Evolutionary conservation across 2,113 vertebrate species (phyloP), one percentile per base, ranked within the genome.

Genomic region (Martes martes): DNA sequence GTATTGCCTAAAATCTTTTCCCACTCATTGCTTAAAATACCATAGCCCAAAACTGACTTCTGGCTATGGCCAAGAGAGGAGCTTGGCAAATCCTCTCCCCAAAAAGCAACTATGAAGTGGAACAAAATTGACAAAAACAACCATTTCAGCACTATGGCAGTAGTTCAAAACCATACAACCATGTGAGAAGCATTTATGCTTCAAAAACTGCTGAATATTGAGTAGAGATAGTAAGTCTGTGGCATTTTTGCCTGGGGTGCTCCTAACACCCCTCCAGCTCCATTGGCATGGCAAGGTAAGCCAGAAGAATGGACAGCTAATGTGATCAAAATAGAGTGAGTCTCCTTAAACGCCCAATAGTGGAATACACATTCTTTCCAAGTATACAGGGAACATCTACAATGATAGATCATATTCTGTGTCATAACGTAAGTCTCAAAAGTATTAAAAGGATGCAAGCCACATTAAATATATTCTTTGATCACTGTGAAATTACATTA

Each of bases 101-200:
- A 7, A n/a, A 76, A 82, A 86, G 21, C 59, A 95, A 84, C 9
- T 52, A 76, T 45, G 83, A 96, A 90, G 67, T 55, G 50, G n/a
- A 93, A 82, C 15, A 86, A 85, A 96, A 71, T 33, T 78, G 67
- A 90, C 33, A 82, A 96, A 88, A 96, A 57, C n/a, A 47, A 94
- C 19, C n/a, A 89, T 61, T 91, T 36, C 57, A 65, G 67, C n/a
- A 81, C 26, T 26, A 26, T 31, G 55, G 47, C 57, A 95, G 55
- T 11, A 89, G 55, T 78, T 21, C 87, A 97, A 95, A 95, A 19
- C 14, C 55, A 94, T 52, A 52, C 31, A 84, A 86, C 57, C 94
- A 52, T 36, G 8, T 69, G 74, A 82, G 19, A 82, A 63, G 36
- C 19, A 57, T 57, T 79, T 93, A 91, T 65, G 59, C 45, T 91